A percentile compares a stretch with the other conserved stretches of the same genome.
phyloP scores from a whole-genome alignment of 1,140 invertebrate genomes.

The Sarcophaga peregrina region DNA sequence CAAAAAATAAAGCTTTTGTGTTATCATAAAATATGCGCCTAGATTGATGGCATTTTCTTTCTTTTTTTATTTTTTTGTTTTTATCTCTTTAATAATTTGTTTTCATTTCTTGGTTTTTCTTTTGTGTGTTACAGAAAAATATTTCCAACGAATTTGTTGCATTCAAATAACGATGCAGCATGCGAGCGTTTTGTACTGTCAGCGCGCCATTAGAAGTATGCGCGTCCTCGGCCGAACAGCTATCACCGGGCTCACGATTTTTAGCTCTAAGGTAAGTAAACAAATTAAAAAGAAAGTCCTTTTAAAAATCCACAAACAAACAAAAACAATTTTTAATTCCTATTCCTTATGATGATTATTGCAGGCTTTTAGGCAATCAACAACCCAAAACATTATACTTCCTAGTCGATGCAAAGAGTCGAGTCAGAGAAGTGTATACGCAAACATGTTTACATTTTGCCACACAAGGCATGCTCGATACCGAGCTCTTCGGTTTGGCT shows the following conservation, averaged over 20 bases:
- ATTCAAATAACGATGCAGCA: conserved; percentile 67
- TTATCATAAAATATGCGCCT: neutral
- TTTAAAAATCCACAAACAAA: neutral
- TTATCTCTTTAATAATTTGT: neutral
- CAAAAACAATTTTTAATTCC: conserved; percentile 1
- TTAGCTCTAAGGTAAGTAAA: conserved; percentile 64
- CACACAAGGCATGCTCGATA: conserved; percentile 82
- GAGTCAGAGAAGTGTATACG: conserved; percentile 84
- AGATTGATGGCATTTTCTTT: neutral
- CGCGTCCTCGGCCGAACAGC: conserved; percentile 67
- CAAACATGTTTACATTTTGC: conserved; percentile 83
- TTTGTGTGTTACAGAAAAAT: conserved; percentile 52
- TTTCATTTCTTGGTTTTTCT: neutral
- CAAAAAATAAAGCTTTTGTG: neutral
- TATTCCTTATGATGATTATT: conserved; percentile 20
- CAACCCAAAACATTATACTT: conserved; percentile 67
- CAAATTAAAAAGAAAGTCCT: too few relatives aligned
- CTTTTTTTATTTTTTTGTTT: neutral
- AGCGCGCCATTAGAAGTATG: conserved; percentile 68
- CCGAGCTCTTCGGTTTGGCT: conserved; percentile 85
- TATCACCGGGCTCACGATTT: conserved; percentile 66
- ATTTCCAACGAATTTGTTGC: conserved; percentile 65
- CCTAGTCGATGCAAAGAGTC: conserved; percentile 79
- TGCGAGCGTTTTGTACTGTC: conserved; percentile 68
- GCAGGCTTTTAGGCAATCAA: conserved; percentile 64